Evolutionary conservation across 2,888 invertebrate genomes (phyloP).

Genomic region (Platerodrilus igneus): DNA sequence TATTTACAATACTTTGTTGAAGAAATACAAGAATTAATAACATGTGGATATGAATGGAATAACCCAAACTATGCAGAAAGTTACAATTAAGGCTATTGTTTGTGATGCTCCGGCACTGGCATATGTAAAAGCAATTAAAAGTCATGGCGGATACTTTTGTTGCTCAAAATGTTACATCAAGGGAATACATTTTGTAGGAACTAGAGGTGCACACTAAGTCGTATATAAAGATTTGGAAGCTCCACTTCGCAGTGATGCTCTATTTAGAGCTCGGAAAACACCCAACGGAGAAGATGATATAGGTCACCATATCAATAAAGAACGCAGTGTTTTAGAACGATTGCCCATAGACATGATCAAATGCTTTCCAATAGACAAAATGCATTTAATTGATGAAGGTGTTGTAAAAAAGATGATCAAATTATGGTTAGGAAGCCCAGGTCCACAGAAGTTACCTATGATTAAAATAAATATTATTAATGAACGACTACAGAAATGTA

Average conservation of each 20-base stretch:
- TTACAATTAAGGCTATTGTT: slow-evolving; percentile 13
- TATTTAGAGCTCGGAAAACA: slow-evolving; percentile 12
- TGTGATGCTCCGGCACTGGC: slow-evolving; percentile 15
- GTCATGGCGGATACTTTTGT: slow-evolving; percentile 12
- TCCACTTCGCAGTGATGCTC: slow-evolving; percentile 13
- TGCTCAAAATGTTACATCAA: slow-evolving; percentile 5
- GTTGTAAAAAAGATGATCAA: slow-evolving; percentile 13
- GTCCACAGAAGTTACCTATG: slow-evolving; percentile 8
- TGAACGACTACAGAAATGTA: slow-evolving; percentile 8
- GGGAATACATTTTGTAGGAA: background rate
- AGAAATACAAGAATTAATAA: slow-evolving; percentile 9
- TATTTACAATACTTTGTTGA: slow-evolving; percentile 12
- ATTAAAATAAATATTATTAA: slow-evolving; percentile 8
- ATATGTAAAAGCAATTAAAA: slow-evolving; percentile 14
- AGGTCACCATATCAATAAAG: slow-evolving; percentile 18
- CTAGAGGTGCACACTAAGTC: slow-evolving; percentile 1
- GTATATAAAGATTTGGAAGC: slow-evolving; percentile 10
- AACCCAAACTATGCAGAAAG: slow-evolving; percentile 4
- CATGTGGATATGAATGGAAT: slow-evolving; percentile 8
- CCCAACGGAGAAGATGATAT: slow-evolving; percentile 8
- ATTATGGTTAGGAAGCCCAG: slow-evolving; percentile 14
- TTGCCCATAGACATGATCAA: slow-evolving; percentile 16
- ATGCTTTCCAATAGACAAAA: slow-evolving; percentile 18
- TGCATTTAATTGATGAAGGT: slow-evolving; percentile 16
- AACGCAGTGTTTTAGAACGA: slow-evolving; percentile 10